These are phyloP conservation scores for Microctenopoma steveboyesi DNA, from an alignment of 2,797 vertebrate genomes.

Conservation along the genomic window DNA sequence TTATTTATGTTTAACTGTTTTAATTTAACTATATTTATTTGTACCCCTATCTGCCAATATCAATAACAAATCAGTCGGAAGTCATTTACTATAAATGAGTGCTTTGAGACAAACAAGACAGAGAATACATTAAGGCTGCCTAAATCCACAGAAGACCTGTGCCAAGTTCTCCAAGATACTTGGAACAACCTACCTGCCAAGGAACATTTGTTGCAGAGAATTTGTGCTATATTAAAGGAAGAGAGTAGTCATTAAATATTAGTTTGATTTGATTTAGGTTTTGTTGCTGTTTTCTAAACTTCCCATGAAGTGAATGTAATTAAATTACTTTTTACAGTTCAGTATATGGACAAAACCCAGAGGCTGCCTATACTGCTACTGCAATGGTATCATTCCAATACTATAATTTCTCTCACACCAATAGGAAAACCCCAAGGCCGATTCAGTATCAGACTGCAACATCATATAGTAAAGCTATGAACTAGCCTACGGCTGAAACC, in stretches of 20 bases:
- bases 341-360: conserved; percentile 24
- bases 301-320: background rate
- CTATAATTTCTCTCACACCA: conserved; percentile 43
- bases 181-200: background rate
- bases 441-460: conserved; percentile 44
- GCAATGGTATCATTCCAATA: conserved; percentile 33
- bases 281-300: background rate
- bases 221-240: background rate
- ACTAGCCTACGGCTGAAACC: conserved; percentile 53
- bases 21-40: too few relatives aligned
- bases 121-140: too few relatives aligned
- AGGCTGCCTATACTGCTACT: conserved; percentile 11
- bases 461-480: conserved; percentile 56
- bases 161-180: background rate
- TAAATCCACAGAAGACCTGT: background rate
- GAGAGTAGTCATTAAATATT: background rate
- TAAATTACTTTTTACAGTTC: too few relatives aligned
- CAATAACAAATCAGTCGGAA: too few relatives aligned
- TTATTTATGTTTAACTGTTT: too few relatives aligned
- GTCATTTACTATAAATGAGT: too few relatives aligned
- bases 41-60: too few relatives aligned
- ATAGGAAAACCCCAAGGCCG: conserved; percentile 58
- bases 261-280: background rate
- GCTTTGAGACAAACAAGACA: too few relatives aligned
- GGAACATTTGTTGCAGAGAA: background rate